Evolutionary conservation across 2,888 invertebrate genomes (phyloP).

Genomic region (Ecdyonurus torrentis): DNA sequence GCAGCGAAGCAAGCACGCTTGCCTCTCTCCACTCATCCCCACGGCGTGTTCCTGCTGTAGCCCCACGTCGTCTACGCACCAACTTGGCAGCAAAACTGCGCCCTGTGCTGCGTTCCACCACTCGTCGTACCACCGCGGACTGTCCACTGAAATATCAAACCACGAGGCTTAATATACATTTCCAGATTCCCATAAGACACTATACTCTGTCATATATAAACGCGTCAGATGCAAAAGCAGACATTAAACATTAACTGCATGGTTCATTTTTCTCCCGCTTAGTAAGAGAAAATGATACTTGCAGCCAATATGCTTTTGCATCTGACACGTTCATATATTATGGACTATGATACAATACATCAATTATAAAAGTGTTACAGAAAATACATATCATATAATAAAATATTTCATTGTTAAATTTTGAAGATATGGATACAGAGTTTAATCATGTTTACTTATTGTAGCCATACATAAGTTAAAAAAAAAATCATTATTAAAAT

Average conservation of each 20-base stretch:
- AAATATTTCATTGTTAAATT: no score
- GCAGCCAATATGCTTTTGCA: no score
- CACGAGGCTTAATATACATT: constrained; percentile 4
- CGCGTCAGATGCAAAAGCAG: background rate
- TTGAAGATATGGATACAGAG: no score
- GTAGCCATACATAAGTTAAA: no score
- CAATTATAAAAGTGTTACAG: no score
- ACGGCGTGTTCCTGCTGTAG: constrained; percentile 27
- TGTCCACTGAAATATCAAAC: constrained; percentile 34
- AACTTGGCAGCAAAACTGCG: constrained; percentile 44
- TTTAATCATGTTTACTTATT: no score
- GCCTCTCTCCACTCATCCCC: constrained; percentile 42
- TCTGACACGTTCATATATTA: no score
- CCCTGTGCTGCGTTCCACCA: constrained; percentile 32
- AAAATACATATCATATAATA: no score
- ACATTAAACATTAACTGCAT: background rate
- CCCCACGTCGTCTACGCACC: constrained; percentile 38
- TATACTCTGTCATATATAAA: no score
- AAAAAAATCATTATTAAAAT: no score
- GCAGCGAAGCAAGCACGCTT: constrained; percentile 33
- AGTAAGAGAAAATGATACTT: no score
- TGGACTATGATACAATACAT: no score
- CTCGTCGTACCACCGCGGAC: constrained; percentile 43
- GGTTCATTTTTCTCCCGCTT: background rate
- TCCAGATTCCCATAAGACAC: background rate